Conservation (phyloP, 2,797 vertebrate species). For the Taenioides sp. region DNA sequence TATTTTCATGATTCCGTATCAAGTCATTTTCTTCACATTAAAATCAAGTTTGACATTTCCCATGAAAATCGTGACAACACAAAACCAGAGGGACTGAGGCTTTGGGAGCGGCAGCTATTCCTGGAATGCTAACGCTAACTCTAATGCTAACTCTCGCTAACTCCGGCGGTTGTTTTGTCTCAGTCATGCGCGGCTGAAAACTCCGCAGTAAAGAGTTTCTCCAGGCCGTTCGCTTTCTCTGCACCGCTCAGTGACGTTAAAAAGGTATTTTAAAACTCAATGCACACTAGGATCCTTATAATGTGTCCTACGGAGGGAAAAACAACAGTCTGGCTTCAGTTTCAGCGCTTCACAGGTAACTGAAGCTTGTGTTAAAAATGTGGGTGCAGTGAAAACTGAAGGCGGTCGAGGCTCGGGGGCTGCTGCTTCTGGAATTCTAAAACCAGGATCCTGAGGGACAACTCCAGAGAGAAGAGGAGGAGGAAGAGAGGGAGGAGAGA, state of each 20-base stretch:
- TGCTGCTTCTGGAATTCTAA: no score
- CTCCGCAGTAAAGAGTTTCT: neutral
- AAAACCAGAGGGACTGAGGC: neutral
- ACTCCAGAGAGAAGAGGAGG: no score
- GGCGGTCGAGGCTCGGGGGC: no score
- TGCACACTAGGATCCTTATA: neutral
- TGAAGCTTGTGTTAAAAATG: slow-evolving; percentile 23
- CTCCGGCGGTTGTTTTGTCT: neutral
- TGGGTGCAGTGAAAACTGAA: slow-evolving; percentile 11
- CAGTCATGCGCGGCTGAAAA: neutral
- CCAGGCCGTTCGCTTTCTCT: neutral
- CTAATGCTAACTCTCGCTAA: neutral
- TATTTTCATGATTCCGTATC: neutral
- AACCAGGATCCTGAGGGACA: no score
- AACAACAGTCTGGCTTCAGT: neutral
- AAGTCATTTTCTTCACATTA: neutral
- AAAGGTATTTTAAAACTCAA: neutral
- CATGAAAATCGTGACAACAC: neutral
- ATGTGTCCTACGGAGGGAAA: neutral
- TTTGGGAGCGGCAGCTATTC: neutral
- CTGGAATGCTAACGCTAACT: neutral
- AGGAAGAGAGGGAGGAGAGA: no score
- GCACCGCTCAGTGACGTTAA: neutral
- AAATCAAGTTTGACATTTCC: neutral
- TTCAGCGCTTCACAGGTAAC: slow-evolving; percentile 9